phyloP scores from a whole-genome alignment of 2,113 vertebrate genomes.

The Paracanthobrama guichenoti region DNA sequence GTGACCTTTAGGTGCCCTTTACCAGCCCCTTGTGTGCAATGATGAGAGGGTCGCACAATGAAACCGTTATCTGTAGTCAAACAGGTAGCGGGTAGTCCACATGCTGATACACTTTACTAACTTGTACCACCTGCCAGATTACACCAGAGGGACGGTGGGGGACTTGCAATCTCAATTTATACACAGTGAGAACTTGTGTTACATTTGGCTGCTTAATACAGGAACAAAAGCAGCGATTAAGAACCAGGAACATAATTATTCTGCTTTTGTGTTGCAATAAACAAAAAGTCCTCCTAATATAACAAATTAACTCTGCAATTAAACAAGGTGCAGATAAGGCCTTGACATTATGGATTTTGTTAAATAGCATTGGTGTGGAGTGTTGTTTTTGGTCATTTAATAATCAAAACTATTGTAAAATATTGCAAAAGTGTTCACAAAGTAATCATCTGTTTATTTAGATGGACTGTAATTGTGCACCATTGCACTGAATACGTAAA shows the following conservation, averaged over 20 bases:
- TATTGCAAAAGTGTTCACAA: background rate
- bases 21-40: constrained; percentile 61
- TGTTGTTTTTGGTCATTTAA: background rate
- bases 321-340: background rate
- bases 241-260: constrained; percentile 3
- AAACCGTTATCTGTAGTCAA: constrained; percentile 51
- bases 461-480: constrained; percentile 6
- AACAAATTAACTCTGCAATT: constrained; percentile 24
- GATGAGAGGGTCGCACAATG: constrained; percentile 53
- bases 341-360: background rate
- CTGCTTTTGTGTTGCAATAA: constrained; percentile 30
- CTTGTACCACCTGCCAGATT: constrained; percentile 21
- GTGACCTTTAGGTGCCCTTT: constrained; percentile 74
- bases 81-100: constrained; percentile 17
- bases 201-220: background rate
- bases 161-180: constrained; percentile 18
- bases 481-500: background rate
- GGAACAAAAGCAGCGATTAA: constrained; percentile 25
- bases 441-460: background rate
- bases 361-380: background rate
- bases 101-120: background rate
- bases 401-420: constrained; percentile 1
- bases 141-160: background rate
- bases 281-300: background rate
- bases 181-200: constrained; percentile 15